These are phyloP conservation scores for Prionailurus bengalensis DNA, from an alignment of 2,113 vertebrate genomes.

Conservation along the genomic window DNA sequence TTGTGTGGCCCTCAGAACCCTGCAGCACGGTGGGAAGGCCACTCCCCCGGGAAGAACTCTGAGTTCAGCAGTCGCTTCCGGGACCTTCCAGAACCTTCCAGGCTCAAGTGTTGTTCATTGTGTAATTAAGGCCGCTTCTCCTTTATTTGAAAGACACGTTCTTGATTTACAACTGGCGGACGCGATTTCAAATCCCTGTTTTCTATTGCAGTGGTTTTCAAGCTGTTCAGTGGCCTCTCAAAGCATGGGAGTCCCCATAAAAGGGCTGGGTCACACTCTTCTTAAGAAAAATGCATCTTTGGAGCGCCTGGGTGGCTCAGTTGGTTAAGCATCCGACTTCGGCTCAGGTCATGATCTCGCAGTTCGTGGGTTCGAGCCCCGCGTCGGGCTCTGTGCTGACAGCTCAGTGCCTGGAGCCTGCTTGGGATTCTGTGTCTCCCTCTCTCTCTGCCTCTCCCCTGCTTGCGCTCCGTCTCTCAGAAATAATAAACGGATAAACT, in stretches of 20 bases:
- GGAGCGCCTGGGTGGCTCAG: no score
- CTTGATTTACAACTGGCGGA: not conserved
- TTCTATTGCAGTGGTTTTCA: not conserved
- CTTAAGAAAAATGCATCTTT: not conserved
- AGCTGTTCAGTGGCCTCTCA: not conserved
- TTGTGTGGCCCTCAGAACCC: not conserved
- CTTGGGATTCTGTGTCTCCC: no score
- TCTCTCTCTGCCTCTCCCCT: no score
- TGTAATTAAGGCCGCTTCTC: not conserved
- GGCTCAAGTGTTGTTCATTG: not conserved
- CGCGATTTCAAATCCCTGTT: not conserved
- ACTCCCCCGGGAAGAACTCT: not conserved
- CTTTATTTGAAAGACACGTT: not conserved
- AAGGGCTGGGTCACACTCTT: not conserved
- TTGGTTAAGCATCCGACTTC: no score
- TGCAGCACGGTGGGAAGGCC: fast-evolving
- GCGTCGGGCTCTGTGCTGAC: no score
- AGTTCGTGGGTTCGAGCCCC: no score
- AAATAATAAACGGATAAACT: no score
- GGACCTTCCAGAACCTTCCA: not conserved
- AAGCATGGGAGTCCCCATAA: fast-evolving
- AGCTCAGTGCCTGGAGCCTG: no score
- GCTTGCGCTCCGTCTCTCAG: no score
- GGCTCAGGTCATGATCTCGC: no score
- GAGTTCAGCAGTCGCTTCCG: not conserved